Evolutionary conservation across 1,140 invertebrate species (phyloP).

Genomic region (Drosophila lacteicornis): DNA sequence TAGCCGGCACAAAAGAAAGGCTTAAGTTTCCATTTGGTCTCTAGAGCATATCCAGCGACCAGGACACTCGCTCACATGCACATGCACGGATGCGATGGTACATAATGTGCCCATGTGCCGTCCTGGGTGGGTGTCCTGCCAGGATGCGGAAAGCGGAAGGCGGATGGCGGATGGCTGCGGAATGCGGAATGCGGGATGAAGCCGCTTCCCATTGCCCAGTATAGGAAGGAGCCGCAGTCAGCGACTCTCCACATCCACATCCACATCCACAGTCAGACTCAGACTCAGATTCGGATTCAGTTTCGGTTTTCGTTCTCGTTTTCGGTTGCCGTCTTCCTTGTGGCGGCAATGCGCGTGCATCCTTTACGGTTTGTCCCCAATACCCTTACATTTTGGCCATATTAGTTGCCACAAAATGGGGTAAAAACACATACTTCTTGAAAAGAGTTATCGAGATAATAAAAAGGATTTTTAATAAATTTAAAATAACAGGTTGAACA

Average conservation of each 20-base stretch:
- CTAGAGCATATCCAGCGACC: constrained; percentile 78
- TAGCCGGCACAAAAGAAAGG: constrained; percentile 82
- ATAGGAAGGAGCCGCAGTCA: constrained; percentile 8
- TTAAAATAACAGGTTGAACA: too few relatives aligned
- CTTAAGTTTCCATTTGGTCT: constrained; percentile 84
- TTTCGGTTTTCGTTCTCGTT: constrained; percentile 34
- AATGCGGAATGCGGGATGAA: background rate
- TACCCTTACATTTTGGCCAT: constrained; percentile 24
- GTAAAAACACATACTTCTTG: too few relatives aligned
- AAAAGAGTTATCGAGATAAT: too few relatives aligned
- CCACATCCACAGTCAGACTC: background rate
- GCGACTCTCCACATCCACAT: background rate
- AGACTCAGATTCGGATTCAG: constrained; percentile 18
- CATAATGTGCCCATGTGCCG: constrained; percentile 32
- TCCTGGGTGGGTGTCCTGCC: constrained; percentile 28
- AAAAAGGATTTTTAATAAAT: too few relatives aligned
- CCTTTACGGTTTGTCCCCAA: constrained; percentile 34
- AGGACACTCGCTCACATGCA: constrained; percentile 51
- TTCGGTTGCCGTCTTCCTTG: constrained; percentile 48
- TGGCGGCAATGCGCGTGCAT: constrained; percentile 50
- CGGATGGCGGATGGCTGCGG: background rate
- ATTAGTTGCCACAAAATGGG: background rate
- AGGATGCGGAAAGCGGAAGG: background rate
- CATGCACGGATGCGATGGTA: constrained; percentile 4
- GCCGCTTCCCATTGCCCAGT: constrained; percentile 22